Conservation (phyloP, 1,140 invertebrate species). For the Trissolcus basalis region DNA sequence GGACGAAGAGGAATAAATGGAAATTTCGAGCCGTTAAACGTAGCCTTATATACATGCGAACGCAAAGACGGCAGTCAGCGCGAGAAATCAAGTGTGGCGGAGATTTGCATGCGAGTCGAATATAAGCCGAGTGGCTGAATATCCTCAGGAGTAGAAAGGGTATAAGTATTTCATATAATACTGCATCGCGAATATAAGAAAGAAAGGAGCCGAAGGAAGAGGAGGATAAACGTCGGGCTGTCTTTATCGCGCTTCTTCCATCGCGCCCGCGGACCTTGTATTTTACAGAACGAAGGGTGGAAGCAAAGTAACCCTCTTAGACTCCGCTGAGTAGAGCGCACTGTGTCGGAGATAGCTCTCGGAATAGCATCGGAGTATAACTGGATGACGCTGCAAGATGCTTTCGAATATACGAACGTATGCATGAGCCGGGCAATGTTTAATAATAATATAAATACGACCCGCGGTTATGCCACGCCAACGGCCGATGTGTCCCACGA, state of each 20-base stretch:
- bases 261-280: constrained; percentile 58
- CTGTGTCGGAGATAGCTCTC: constrained; percentile 45
- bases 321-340: constrained; percentile 53
- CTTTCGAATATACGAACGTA: constrained; percentile 66
- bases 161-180: constrained; percentile 73
- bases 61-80: constrained; percentile 63
- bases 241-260: constrained; percentile 52
- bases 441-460: constrained; percentile 71
- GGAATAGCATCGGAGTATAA: constrained; percentile 43
- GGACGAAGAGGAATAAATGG: constrained; percentile 29
- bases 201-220: constrained; percentile 4
- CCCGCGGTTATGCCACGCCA: constrained; percentile 27
- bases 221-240: constrained; percentile 34
- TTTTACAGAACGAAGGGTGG: constrained; percentile 63
- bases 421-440: constrained; percentile 68
- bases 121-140: constrained; percentile 63
- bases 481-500: constrained; percentile 52
- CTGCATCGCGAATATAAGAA: constrained; percentile 65
- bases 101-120: constrained; percentile 74
- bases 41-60: constrained; percentile 49
- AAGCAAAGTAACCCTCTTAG: constrained; percentile 60
- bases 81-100: constrained; percentile 73
- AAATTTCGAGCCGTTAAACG: constrained; percentile 51
- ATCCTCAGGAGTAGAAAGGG: constrained; percentile 63
- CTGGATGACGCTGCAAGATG: constrained; percentile 50